Conservation (phyloP, 2,888 invertebrate genomes). For the Nymphalis urticae region DNA sequence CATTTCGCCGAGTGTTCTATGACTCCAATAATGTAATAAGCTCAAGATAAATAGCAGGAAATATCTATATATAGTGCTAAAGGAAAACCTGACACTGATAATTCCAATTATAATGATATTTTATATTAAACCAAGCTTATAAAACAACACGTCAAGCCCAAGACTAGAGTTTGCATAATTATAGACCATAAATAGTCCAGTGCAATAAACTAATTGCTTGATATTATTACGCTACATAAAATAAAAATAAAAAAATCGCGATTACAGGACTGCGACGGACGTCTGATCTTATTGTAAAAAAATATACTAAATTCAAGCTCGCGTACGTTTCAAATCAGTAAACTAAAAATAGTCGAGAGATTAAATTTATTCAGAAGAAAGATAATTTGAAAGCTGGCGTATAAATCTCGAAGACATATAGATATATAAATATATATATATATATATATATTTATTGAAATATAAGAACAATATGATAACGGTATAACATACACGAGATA, state of each 20-base stretch:
- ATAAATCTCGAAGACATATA: no score
- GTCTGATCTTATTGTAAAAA: constrained; percentile 4
- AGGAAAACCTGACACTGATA: constrained; percentile 25
- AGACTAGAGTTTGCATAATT: constrained; percentile 14
- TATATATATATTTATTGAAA: no score
- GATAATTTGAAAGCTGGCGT: no score
- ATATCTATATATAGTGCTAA: constrained; percentile 4
- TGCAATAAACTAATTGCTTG: constrained; percentile 28
- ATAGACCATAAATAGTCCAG: constrained; percentile 18
- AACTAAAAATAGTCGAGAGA: background rate
- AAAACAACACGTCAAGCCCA: constrained; percentile 22
- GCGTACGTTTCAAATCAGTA: background rate
- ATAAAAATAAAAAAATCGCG: background rate
- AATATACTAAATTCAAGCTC: background rate
- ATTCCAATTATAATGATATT: constrained; percentile 33
- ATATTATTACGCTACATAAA: constrained; percentile 14
- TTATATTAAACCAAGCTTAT: constrained; percentile 29
- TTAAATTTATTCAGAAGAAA: no score
- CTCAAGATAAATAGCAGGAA: constrained; percentile 11
- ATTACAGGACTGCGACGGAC: constrained; percentile 1
- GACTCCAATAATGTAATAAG: background rate
- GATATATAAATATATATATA: no score
- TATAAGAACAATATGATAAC: no score
- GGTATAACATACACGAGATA: no score
- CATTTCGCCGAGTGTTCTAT: background rate